These are phyloP conservation scores for Neodon shergylaensis DNA, from an alignment of 2,113 vertebrate species.

Conservation along the genomic window DNA sequence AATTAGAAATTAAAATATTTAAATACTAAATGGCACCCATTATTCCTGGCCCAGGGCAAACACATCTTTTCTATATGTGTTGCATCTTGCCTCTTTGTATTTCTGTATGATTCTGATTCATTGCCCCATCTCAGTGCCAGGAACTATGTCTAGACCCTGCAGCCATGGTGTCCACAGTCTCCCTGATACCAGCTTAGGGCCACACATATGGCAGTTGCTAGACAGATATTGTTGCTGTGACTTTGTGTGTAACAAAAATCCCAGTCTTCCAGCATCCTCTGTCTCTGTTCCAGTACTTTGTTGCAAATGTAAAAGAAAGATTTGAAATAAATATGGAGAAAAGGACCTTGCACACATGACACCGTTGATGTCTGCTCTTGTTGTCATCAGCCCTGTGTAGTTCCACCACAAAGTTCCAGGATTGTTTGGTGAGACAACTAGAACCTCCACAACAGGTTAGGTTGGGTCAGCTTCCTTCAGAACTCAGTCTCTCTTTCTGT, in stretches of 20 bases:
- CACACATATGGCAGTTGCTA: neutral
- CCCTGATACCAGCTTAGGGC: neutral
- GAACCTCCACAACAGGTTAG: too few relatives aligned
- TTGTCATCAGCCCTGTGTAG: too few relatives aligned
- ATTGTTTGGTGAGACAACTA: neutral
- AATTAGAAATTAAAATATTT: neutral
- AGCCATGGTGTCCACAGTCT: neutral
- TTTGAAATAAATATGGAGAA: neutral
- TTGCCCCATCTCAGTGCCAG: neutral
- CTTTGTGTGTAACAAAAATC: neutral
- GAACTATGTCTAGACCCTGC: too few relatives aligned
- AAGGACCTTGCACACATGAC: neutral
- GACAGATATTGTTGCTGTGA: neutral
- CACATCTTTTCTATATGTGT: neutral
- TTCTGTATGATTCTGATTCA: neutral
- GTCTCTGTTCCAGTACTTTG: neutral
- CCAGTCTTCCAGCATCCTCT: neutral
- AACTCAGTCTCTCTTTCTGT: neutral
- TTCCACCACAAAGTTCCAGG: rapidly evolving
- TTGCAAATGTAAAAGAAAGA: neutral
- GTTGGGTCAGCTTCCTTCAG: neutral
- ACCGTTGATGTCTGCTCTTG: neutral
- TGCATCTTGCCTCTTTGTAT: neutral
- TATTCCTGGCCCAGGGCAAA: neutral
- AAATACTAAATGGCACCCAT: neutral